Conservation (phyloP, 2,113 vertebrate species). For the Gymnobelideus leadbeateri region DNA sequence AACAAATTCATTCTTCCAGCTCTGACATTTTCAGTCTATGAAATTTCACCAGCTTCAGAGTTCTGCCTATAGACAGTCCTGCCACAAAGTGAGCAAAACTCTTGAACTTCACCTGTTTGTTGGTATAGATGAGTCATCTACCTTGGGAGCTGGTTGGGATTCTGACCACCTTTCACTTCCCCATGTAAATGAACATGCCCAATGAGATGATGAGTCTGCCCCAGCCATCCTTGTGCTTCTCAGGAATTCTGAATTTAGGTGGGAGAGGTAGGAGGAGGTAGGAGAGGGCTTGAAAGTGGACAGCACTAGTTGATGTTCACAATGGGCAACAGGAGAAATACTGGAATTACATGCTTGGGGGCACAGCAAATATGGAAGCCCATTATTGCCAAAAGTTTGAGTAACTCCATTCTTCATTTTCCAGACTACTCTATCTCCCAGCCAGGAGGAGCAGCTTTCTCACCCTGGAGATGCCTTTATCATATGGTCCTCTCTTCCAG, state of each 20-base stretch:
- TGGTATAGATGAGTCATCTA: not conserved
- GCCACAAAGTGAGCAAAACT: not conserved
- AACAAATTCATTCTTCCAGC: not conserved
- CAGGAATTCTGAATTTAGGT: not conserved
- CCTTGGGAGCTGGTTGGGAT: not conserved
- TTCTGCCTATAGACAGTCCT: not conserved
- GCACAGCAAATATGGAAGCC: not conserved
- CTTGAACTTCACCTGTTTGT: not conserved
- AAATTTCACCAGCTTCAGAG: not conserved
- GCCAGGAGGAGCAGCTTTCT: no score
- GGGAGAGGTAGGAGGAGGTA: no score
- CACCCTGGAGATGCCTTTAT: no score
- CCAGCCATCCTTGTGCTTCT: not conserved
- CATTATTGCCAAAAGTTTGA: no score
- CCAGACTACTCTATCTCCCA: not conserved
- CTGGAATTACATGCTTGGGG: not conserved
- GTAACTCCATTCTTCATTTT: not conserved
- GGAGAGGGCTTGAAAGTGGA: not conserved
- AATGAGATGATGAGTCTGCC: not conserved
- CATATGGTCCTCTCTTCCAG: no score
- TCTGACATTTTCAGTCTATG: not conserved
- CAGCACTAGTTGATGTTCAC: not conserved
- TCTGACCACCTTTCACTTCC: not conserved
- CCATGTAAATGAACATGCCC: not conserved
- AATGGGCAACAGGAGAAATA: not conserved